Conservation (phyloP, 2,113 vertebrate species). For the Ochotona princeps region DNA sequence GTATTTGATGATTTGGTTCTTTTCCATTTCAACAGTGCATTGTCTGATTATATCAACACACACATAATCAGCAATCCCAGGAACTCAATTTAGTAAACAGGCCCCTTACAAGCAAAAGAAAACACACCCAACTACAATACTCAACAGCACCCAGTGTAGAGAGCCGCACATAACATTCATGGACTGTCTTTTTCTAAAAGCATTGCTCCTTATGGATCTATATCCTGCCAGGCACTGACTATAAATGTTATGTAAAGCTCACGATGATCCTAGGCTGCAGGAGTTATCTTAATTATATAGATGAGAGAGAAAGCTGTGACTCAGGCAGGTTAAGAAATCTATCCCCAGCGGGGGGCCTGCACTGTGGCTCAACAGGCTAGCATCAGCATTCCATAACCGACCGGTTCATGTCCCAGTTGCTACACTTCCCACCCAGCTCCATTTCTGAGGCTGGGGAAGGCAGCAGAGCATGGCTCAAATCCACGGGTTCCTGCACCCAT, state of each 20-base stretch:
- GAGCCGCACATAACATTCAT: not conserved
- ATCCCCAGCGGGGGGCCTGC: not conserved
- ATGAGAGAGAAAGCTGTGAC: constrained; percentile 21
- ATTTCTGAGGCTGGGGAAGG: too few relatives aligned
- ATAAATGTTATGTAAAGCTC: not conserved
- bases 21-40: constrained; percentile 14
- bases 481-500: too few relatives aligned
- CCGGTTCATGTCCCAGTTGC: too few relatives aligned
- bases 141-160: not conserved
- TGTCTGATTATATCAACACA: constrained; percentile 25
- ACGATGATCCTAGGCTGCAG: not conserved
- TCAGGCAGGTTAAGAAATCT: constrained; percentile 34
- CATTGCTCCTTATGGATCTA: not conserved
- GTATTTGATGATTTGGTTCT: not conserved
- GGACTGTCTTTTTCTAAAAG: constrained; percentile 32
- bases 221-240: not conserved
- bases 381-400: too few relatives aligned
- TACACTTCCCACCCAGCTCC: too few relatives aligned
- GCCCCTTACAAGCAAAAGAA: constrained; percentile 6
- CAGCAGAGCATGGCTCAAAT: too few relatives aligned
- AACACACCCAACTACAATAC: constrained; percentile 32
- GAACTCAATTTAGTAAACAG: constrained; percentile 36
- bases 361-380: too few relatives aligned
- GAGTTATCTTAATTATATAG: not conserved
- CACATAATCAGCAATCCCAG: not conserved